A percentile compares a stretch with the other conserved stretches of the same genome.
These are phyloP conservation scores for Champsocephalus esox DNA, from an alignment of 2,797 vertebrate species.

Conservation along the genomic window DNA sequence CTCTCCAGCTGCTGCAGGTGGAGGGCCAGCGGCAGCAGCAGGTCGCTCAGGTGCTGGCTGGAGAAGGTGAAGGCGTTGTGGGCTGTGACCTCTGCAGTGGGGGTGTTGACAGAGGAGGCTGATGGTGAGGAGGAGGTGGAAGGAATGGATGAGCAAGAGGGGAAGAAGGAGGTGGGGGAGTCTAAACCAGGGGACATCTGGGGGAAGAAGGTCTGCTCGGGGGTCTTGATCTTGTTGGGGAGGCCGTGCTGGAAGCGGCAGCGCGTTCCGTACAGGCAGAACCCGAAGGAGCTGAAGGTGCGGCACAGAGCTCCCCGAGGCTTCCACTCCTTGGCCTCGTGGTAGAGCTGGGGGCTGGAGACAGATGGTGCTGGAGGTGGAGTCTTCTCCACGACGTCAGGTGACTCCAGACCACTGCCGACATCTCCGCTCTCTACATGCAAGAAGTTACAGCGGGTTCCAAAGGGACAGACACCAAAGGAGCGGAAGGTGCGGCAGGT, in stretches of 20 bases:
- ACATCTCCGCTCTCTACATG: slow-evolving; percentile 53
- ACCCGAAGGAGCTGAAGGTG: slow-evolving; percentile 84
- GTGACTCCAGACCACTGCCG: background rate
- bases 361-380: background rate
- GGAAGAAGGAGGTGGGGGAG: slow-evolving; percentile 61
- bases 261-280: slow-evolving; percentile 85
- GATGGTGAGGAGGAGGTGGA: slow-evolving; percentile 70
- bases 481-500: slow-evolving; percentile 81
- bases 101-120: slow-evolving; percentile 64
- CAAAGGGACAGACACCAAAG: slow-evolving; percentile 83
- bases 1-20: slow-evolving; percentile 83
- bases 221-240: slow-evolving; percentile 66
- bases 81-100: slow-evolving; percentile 56
- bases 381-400: background rate
- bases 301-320: slow-evolving; percentile 77
- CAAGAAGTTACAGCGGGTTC: slow-evolving; percentile 83
- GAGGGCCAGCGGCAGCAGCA: slow-evolving; percentile 84
- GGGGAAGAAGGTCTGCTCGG: background rate
- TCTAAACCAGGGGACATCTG: slow-evolving; percentile 51
- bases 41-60: slow-evolving; percentile 83
- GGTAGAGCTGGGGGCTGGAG: slow-evolving; percentile 21
- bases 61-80: slow-evolving; percentile 86
- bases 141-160: slow-evolving; percentile 41
- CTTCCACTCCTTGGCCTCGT: slow-evolving; percentile 66
- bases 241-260: slow-evolving; percentile 86